phyloP scores from a whole-genome alignment of 1,140 invertebrate species.

The Bradynema listronoti region DNA sequence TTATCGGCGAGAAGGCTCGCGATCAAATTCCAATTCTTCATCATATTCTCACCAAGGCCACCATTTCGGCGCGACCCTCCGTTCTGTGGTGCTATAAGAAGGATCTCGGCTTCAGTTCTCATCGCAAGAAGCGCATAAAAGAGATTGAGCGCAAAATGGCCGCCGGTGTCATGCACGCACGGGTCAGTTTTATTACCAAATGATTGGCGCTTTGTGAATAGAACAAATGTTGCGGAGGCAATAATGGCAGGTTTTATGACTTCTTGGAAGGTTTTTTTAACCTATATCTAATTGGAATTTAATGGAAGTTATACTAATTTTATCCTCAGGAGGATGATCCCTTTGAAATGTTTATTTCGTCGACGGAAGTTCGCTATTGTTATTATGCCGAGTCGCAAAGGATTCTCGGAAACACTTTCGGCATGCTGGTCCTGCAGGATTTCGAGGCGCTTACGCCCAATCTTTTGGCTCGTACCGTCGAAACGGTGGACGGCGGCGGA shows the following conservation, averaged over 20 bases:
- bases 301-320: too few relatives aligned
- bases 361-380: slow-evolving; percentile 90
- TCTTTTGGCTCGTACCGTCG: slow-evolving; percentile 86
- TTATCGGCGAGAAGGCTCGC: slow-evolving; percentile 88
- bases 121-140: slow-evolving; percentile 80
- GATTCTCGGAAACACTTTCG: slow-evolving; percentile 93
- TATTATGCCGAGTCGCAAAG: slow-evolving; percentile 96
- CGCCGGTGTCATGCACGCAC: slow-evolving; percentile 73
- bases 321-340: slow-evolving; percentile 85
- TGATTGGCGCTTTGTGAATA: too few relatives aligned
- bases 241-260: too few relatives aligned
- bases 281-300: too few relatives aligned
- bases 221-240: too few relatives aligned
- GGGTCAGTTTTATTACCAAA: slow-evolving; percentile 28
- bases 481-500: slow-evolving; percentile 97
- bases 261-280: too few relatives aligned
- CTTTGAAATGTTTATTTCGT: slow-evolving; percentile 90
- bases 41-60: slow-evolving; percentile 90
- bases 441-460: slow-evolving; percentile 99
- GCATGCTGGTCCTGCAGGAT: slow-evolving; percentile 91
- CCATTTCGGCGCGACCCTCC: slow-evolving; percentile 76
- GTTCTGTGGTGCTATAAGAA: slow-evolving; percentile 98
- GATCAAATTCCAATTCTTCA: slow-evolving; percentile 94
- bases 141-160: slow-evolving; percentile 77
- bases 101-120: slow-evolving; percentile 71